phyloP scores from a whole-genome alignment of 1,140 invertebrate genomes.

The Camponotus vicinus region DNA sequence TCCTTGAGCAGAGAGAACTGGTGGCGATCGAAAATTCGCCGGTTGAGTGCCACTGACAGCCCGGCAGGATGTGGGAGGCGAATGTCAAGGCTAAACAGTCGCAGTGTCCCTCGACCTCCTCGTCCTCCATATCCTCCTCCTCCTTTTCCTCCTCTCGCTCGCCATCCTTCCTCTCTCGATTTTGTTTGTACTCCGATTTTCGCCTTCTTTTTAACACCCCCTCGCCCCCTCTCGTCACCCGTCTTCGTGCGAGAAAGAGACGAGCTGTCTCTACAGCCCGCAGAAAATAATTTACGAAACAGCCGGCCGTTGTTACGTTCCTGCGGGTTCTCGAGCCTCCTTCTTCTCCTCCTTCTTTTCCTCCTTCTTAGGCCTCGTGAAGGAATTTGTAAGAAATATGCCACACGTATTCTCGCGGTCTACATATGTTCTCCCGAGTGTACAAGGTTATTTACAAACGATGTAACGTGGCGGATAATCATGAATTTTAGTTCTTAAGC shows the following conservation, averaged over 20 bases:
- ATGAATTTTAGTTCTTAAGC: slow-evolving; percentile 14
- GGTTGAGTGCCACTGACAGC: slow-evolving; percentile 72
- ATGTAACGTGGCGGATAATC: slow-evolving; percentile 17
- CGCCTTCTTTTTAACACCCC: slow-evolving; percentile 72
- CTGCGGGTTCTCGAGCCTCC: slow-evolving; percentile 50
- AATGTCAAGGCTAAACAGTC: slow-evolving; percentile 79
- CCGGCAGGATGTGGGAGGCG: slow-evolving; percentile 78
- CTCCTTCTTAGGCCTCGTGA: not conserved
- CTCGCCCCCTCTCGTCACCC: not conserved
- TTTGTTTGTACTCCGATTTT: slow-evolving; percentile 77
- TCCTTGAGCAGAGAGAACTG: slow-evolving; percentile 23
- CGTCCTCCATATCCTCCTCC: slow-evolving; percentile 11
- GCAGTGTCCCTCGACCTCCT: slow-evolving; percentile 62
- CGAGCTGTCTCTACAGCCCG: slow-evolving; percentile 4
- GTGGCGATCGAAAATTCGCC: not conserved
- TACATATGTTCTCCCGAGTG: slow-evolving; percentile 25
- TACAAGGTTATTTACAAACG: slow-evolving; percentile 41
- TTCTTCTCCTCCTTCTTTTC: not conserved
- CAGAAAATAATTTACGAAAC: slow-evolving; percentile 73
- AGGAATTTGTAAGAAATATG: slow-evolving; percentile 62
- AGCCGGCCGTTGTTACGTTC: slow-evolving; percentile 59
- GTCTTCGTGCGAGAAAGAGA: not conserved
- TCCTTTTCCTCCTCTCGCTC: not conserved
- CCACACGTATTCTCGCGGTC: slow-evolving; percentile 38
- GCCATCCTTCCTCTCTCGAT: slow-evolving; percentile 70